Evolutionary conservation across 2,797 vertebrate genomes (phyloP).

Genomic region (Rhinatrema bivittatum): DNA sequence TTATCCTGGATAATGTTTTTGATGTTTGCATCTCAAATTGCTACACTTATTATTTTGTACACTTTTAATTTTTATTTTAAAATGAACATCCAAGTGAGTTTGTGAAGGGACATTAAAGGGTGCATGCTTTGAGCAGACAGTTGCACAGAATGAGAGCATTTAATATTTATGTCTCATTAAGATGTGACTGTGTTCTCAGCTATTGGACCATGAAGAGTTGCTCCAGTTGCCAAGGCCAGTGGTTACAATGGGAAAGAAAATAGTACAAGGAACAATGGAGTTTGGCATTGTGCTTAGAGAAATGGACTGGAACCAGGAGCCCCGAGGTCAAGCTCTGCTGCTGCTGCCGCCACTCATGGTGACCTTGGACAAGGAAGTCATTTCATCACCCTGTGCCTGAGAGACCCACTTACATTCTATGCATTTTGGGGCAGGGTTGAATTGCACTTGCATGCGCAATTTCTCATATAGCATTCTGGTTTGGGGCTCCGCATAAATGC

Average conservation of each 20-base stretch:
- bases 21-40: slow-evolving; percentile 18
- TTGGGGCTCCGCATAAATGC: no score
- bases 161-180: slow-evolving; percentile 22
- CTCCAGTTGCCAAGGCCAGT: background rate
- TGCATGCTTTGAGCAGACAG: slow-evolving; percentile 11
- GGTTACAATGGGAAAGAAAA: background rate
- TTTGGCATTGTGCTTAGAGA: no score
- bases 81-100: background rate
- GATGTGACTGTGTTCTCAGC: background rate
- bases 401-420: no score
- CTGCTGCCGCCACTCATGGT: no score
- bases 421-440: no score
- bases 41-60: slow-evolving; percentile 8
- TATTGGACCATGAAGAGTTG: slow-evolving; percentile 8
- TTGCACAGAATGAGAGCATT: slow-evolving; percentile 18
- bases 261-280: no score
- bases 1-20: background rate
- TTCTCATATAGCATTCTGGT: no score
- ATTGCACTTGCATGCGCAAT: no score
- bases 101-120: slow-evolving; percentile 25
- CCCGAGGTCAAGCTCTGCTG: no score
- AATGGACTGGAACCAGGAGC: no score
- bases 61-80: slow-evolving; percentile 26
- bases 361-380: no score
- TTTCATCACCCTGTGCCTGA: no score